Base-by-base conservation (phyloP, 2,888 invertebrate species). In the Abrostola triplasia region DNA sequence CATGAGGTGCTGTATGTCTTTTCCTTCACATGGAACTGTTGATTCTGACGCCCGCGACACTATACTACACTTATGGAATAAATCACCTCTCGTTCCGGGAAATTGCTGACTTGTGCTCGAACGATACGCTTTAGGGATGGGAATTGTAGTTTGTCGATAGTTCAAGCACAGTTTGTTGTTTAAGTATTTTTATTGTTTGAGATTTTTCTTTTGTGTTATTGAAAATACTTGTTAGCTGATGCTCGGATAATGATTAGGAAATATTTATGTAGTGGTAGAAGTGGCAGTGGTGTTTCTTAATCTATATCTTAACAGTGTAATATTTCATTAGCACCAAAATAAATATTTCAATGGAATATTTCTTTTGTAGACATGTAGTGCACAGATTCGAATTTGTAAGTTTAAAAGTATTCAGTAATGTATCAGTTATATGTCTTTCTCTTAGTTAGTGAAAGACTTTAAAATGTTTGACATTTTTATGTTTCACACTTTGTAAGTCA, bases 31-130 rank as follows among this genome's bases (percentile, higher is more conserved):
- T 64, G 62, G 68, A 59, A 62, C 66, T 70, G 77, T 79, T 76
- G 79, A 76, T 73, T 71, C 74, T 74, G 79, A 60, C 69, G 69
- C 69, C 64, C 69, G 69, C 68, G 84, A 80, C 77, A 81, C 77
- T 82, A 82, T 80, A 77, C 82, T 77, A 76, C 79, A 84, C 82
- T 86, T 86, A 84, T 81, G 87, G 88, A 85, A 90, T 90, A 90
- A 90, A 90, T 90, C 89, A 90, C 88, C 81, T 83, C 84, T 88
- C 87, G 87, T 84, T 84, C 80, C 80, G 84, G 85, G 86, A 87
- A 89, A 90, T 88, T 89, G 90, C 90, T 87, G 90, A 90, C 84
- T 89, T 84, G 85, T 83, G 81, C 84, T 81, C 76, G 60, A 76
- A 58, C 74, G 74, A 75, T 75, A 67, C 73, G 65, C 51, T 50